Percentiles rank a stretch among this genome's conserved stretches.
Conservation (phyloP, 1,140 invertebrate genomes). For the Ganaspis sp. region DNA sequence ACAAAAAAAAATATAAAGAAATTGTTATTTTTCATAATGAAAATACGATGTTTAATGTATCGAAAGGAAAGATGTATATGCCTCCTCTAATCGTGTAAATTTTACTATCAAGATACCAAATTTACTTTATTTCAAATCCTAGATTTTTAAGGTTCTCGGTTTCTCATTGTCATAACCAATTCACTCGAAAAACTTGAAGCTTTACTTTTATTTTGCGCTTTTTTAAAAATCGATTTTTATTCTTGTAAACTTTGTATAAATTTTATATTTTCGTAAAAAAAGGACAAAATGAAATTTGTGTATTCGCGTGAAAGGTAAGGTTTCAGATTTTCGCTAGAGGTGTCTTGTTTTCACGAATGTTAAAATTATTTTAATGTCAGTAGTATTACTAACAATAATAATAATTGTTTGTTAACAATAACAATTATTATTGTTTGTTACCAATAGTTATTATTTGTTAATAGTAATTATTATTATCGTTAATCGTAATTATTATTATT, state of each 20-base stretch:
- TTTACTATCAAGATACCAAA: conserved; percentile 68
- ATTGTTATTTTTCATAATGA: conserved; percentile 77
- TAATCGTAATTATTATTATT: too few species aligned
- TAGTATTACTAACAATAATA: too few species aligned
- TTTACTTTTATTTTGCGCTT: background rate
- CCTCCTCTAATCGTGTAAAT: conserved; percentile 71
- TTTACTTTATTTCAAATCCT: conserved; percentile 53
- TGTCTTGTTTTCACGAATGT: too few species aligned
- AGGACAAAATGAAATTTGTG: background rate
- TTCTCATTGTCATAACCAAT: background rate
- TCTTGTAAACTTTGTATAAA: too few species aligned
- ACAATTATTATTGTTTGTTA: too few species aligned
- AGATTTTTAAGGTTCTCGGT: background rate
- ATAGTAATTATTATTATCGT: too few species aligned
- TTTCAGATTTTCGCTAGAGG: too few species aligned
- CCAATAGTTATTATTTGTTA: too few species aligned
- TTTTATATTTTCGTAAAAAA: too few species aligned
- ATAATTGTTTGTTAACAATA: too few species aligned
- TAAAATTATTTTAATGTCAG: too few species aligned
- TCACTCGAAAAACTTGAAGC: conserved; percentile 19
- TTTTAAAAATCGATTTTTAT: conserved; percentile 11
- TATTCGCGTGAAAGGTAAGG: too few species aligned
- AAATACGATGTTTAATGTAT: conserved; percentile 42
- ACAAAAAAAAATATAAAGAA: conserved; percentile 69
- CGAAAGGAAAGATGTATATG: conserved; percentile 58